phyloP scores from a whole-genome alignment of 2,113 vertebrate genomes.

The Aldabrachelys gigantea region DNA sequence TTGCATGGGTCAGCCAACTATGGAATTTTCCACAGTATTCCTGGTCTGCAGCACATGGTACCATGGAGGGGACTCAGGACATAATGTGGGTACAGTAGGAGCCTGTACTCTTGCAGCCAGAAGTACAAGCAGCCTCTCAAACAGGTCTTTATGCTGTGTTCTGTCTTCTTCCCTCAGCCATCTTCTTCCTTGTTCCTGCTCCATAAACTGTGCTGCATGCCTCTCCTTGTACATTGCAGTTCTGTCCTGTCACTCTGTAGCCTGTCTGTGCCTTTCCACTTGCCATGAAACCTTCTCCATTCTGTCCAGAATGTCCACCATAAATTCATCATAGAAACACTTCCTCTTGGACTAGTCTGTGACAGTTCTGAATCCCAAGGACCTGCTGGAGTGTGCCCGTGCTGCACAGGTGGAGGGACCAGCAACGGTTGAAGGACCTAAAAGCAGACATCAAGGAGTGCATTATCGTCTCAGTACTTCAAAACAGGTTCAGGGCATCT shows the following conservation, averaged over 20 bases:
- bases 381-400: no score
- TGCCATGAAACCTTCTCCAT: not conserved
- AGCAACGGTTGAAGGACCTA: not conserved
- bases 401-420: no score
- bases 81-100: not conserved
- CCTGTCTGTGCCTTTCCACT: not conserved
- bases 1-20: no score
- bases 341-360: not conserved
- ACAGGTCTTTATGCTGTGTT: not conserved
- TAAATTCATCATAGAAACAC: not conserved
- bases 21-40: not conserved
- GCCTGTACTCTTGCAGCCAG: not conserved
- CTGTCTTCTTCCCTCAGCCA: not conserved
- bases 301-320: not conserved
- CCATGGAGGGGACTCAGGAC: not conserved
- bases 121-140: not conserved
- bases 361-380: not conserved
- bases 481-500: not conserved
- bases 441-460: not conserved
- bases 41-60: not conserved
- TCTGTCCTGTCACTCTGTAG: not conserved
- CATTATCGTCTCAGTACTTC: not conserved
- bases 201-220: not conserved
- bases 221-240: not conserved
- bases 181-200: not conserved